Evolutionary conservation across 2,888 invertebrate species (phyloP), one percentile per base, ranked within the genome.

Genomic region (Tetranychus truncatus): DNA sequence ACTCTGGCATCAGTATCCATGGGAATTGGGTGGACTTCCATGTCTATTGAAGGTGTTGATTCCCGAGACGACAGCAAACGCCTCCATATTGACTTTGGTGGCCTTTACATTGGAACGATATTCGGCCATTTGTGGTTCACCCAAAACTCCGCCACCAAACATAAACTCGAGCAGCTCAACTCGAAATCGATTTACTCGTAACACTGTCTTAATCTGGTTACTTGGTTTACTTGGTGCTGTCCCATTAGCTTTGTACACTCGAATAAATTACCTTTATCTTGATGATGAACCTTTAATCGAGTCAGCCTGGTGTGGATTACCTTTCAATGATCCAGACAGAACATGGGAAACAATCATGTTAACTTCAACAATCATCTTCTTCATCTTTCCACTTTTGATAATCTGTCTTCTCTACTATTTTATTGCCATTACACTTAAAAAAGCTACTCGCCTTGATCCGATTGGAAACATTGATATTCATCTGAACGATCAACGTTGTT

Each of bases 1-100:
- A n/a, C 81, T 84, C 76, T 84, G 84, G 83, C 82, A 84, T 77
- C 83, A 83, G 66, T 84, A 84, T 78, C 84, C 84, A 6, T 81
- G 81, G 81, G 79, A 81, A 67, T 82, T 84, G 75, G 84, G 84
- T 1, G 80, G 80, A 74, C 79, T 81, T 20, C 82, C 83, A 77
- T 85, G 84, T 79, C 81, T 82, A 76, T 79, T 84, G 77, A 82
- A 84, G 75, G 82, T 82, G 6, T 81, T 84, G 74, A 79, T 84
- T 21, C 82, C 83, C 4, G 85, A 85, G 79, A 82, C 83, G 76
- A 84, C 84, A 8, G 82, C 84, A 71, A 84, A 84, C 76, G 84
- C 84, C 5, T 84, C 84, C 45, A 82, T 84, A 45, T 79, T 85
- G 74, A 85, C 84, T 71, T 45, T 77, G 67, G 83, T 84, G 44